phyloP scores from a whole-genome alignment of 2,113 vertebrate species.

The Crocuta crocuta region DNA sequence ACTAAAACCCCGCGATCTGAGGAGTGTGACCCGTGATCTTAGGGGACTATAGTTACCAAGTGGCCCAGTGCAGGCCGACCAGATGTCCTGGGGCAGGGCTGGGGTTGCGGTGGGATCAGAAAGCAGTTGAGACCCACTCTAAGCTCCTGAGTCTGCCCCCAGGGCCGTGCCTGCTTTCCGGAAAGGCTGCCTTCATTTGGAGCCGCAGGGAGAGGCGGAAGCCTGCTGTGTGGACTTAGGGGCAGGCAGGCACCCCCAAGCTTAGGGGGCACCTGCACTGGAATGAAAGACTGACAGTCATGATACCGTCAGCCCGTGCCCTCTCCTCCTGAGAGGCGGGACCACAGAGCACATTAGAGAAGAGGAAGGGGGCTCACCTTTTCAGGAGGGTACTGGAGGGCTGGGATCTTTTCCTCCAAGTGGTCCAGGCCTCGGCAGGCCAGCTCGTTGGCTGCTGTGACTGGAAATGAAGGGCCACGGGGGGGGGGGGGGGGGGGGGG shows the following conservation, averaged over 20 bases:
- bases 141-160: not conserved
- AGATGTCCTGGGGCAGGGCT: rapidly evolving
- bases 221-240: not conserved
- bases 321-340: not conserved
- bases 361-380: conserved; percentile 83
- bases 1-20: not conserved
- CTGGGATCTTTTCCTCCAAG: conserved; percentile 90
- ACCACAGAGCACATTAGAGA: rapidly evolving
- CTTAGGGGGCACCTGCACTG: not conserved
- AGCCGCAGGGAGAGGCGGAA: not conserved
- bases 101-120: not conserved
- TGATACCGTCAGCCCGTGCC: rapidly evolving
- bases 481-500: not conserved
- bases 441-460: conserved; percentile 87
- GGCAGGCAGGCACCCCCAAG: not conserved
- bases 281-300: not conserved
- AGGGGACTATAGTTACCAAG: not conserved
- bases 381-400: conserved; percentile 87
- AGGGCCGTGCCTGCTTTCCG: not conserved
- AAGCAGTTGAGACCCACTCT: not conserved
- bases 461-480: conserved; percentile 73
- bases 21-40: not conserved
- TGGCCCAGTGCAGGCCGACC: rapidly evolving
- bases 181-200: not conserved
- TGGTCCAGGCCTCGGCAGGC: conserved; percentile 90